A percentile compares a stretch with the other conserved stretches of the same genome.
phyloP scores from a whole-genome alignment of 2,797 vertebrate genomes.

The Sparidentex hasta region DNA sequence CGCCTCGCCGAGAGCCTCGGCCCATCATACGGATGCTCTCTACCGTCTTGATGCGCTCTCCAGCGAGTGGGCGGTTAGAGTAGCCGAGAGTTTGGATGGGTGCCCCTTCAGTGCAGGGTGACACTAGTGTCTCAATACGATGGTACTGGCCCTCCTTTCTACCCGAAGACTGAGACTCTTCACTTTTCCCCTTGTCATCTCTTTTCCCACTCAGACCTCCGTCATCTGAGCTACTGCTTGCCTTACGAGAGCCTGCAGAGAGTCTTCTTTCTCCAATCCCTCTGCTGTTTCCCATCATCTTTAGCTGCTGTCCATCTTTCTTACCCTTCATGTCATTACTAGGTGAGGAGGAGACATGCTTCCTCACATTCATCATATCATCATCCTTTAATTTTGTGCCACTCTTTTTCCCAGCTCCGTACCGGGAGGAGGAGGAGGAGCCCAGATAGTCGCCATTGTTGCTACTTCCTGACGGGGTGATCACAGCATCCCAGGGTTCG shows the following conservation, averaged over 20 bases:
- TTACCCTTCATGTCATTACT: constrained; percentile 73
- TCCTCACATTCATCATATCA: constrained; percentile 66
- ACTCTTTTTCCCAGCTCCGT: constrained; percentile 86
- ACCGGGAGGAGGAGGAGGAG: constrained; percentile 74
- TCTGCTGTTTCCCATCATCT: constrained; percentile 62
- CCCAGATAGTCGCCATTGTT: constrained; percentile 74
- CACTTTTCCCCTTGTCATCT: constrained; percentile 69
- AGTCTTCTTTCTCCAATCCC: constrained; percentile 70
- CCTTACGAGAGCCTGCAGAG: constrained; percentile 74
- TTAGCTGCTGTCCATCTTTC: constrained; percentile 69
- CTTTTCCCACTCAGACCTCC: constrained; percentile 62
- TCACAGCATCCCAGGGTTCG: constrained; percentile 91
- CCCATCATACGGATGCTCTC: constrained; percentile 94
- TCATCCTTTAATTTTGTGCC: constrained; percentile 83
- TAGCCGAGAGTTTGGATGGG: constrained; percentile 93
- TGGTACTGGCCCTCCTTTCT: constrained; percentile 89
- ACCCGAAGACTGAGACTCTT: constrained; percentile 57
- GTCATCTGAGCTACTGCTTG: constrained; percentile 73
- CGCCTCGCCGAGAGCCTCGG: constrained; percentile 85
- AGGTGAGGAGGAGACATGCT: constrained; percentile 56
- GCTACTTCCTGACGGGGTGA: constrained; percentile 82
- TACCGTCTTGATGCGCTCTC: constrained; percentile 96
- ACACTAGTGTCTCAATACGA: constrained; percentile 94
- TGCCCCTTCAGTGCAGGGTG: constrained; percentile 85
- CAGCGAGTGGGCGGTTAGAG: constrained; percentile 86